Conservation (phyloP, 2,797 vertebrate species). For the Heteromormyrus szaboi region DNA sequence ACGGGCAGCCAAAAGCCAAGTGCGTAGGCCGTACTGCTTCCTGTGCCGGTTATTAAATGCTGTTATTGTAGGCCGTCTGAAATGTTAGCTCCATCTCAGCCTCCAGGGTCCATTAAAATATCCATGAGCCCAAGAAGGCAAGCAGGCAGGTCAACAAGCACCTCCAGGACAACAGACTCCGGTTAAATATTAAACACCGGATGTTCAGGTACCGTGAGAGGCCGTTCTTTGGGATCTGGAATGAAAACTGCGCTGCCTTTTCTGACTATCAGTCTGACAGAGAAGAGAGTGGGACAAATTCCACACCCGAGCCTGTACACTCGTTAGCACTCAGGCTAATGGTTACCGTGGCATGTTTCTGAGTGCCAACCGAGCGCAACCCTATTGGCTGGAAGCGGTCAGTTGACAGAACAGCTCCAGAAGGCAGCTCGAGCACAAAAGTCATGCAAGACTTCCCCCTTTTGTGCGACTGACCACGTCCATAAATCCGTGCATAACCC, state of each 20-base stretch:
- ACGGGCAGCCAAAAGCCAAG: not conserved
- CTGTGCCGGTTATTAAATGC: slow-evolving; percentile 1
- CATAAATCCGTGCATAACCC: not conserved
- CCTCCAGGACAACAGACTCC: not conserved
- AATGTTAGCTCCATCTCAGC: not conserved
- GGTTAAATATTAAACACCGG: not conserved
- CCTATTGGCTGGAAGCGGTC: not conserved
- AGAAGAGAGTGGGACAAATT: not conserved
- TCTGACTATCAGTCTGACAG: not conserved
- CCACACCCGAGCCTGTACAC: not conserved
- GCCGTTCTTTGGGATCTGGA: not conserved
- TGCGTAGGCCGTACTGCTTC: not conserved
- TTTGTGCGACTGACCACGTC: not conserved
- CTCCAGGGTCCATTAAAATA: slow-evolving; percentile 1
- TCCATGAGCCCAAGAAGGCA: not conserved
- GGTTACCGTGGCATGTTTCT: not conserved
- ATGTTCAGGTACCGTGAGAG: not conserved
- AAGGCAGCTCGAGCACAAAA: not conserved
- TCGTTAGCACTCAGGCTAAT: not conserved
- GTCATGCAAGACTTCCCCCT: not conserved
- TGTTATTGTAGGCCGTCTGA: not conserved
- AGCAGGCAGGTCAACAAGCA: slow-evolving; percentile 24
- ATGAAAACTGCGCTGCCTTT: not conserved
- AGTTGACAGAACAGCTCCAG: not conserved
- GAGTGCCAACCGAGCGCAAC: not conserved